A percentile compares a stretch with the other conserved stretches of the same genome.
Conservation (phyloP, 1,140 invertebrate genomes). For the Drosophila sproati region DNA sequence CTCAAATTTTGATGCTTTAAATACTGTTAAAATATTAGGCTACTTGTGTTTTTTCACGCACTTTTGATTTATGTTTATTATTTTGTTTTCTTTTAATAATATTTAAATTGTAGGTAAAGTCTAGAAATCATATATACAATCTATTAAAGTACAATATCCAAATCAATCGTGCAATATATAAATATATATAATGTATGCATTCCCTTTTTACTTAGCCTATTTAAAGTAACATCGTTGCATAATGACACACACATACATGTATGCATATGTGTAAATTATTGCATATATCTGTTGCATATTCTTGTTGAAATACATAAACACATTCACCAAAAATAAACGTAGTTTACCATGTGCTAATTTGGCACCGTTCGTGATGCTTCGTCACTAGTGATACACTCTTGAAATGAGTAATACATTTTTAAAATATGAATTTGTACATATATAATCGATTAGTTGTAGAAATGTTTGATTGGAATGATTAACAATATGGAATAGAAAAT, state of each 20-base stretch:
- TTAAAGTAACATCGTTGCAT: background rate
- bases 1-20: no score
- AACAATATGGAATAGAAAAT: slow-evolving; percentile 31
- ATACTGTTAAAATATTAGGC: background rate
- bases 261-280: background rate
- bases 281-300: slow-evolving; percentile 5
- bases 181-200: background rate
- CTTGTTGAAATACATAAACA: slow-evolving; percentile 16
- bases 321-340: slow-evolving; percentile 25
- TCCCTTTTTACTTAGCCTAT: slow-evolving; percentile 2
- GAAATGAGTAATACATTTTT: background rate
- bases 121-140: slow-evolving; percentile 22
- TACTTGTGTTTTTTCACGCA: no score
- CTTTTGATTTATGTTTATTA: background rate
- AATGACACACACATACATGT: background rate
- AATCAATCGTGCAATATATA: slow-evolving; percentile 1
- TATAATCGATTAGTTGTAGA: slow-evolving; percentile 4
- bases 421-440: slow-evolving; percentile 15
- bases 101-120: background rate
- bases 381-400: background rate
- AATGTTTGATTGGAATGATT: slow-evolving; percentile 43
- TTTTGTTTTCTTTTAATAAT: background rate
- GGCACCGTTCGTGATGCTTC: background rate
- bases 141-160: slow-evolving; percentile 30
- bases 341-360: slow-evolving; percentile 16